Evolutionary conservation across 2,113 vertebrate genomes (phyloP), one percentile per base, ranked within the genome.

Genomic region (crab-eating macaque (Macaca fascicularis)): DNA sequence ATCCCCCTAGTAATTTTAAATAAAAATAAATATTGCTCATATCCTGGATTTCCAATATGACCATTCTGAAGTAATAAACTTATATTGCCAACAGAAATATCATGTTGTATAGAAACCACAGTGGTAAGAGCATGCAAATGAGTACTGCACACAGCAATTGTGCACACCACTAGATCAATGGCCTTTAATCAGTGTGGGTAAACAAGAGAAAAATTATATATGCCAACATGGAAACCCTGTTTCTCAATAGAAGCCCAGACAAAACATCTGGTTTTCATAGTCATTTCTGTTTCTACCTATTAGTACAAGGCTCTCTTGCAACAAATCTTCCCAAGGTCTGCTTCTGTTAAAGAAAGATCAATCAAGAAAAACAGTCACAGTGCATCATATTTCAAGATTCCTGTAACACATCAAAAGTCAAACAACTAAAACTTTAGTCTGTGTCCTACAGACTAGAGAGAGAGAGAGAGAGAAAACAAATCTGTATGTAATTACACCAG

Each of bases 1-100:
- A 87, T 93, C 61, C 30, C 59, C 93, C 75, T 64, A 90, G 92
- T 64, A 94, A 96, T 97, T 97, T 96, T 97, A 87, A 97, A 97
- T 94, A 94, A 96, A 97, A 97, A 96, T 83, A 97, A 98, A 96
- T 97, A 96, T 72, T 75, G 64, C 82, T 97, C 48, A 91, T 87
- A 92, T 83, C 89, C 48, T 95, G 57, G 25, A 94, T 86, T 96
- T 96, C 38, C 91, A 94, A 32, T 88, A 74, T 85, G 95, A 96
- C 74, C 81, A 93, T 83, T 95, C 89, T 89, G 59, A 97, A 97
- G 84, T 88, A 97, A 96, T 85, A 95, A 94, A 82, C 88, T 83
- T 59, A 94, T 89, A 97, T 4, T 89, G 64, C 80, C 95, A 93
- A 87, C 52, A 96, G 94, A 96, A 97, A 93, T 86, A 80, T 70